phyloP scores from a whole-genome alignment of 2,888 invertebrate species.

The Hololepta plana region DNA sequence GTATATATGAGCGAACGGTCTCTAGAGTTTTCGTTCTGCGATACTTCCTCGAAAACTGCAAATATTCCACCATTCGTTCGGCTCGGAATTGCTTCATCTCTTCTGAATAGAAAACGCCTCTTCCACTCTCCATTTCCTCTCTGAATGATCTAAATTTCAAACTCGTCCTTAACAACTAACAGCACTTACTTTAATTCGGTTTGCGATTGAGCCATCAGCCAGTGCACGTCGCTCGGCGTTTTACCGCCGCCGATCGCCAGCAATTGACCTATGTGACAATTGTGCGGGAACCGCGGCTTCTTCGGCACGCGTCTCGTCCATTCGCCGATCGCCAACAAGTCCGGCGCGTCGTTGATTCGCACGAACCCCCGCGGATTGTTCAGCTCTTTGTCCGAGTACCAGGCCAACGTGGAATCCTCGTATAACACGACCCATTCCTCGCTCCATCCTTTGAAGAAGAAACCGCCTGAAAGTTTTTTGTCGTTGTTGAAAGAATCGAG shows the following conservation, averaged over 20 bases:
- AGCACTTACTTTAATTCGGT: conserved; percentile 60
- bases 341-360: conserved; percentile 60
- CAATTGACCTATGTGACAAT: conserved; percentile 52
- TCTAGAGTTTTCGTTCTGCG: too few species aligned
- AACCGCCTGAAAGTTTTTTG: conserved; percentile 55
- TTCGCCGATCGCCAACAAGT: conserved; percentile 62
- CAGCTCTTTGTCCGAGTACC: conserved; percentile 51
- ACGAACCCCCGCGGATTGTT: conserved; percentile 27
- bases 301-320: conserved; percentile 65
- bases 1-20: too few species aligned
- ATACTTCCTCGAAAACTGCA: too few species aligned
- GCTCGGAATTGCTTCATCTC: too few species aligned
- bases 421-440: conserved; percentile 73
- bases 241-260: conserved; percentile 47
- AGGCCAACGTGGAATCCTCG: conserved; percentile 74
- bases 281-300: conserved; percentile 47
- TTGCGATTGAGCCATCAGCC: conserved; percentile 65
- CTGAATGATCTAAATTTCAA: too few species aligned
- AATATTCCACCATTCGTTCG: too few species aligned
- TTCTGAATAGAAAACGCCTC: too few species aligned
- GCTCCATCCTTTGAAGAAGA: conserved; percentile 65
- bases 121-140: too few species aligned
- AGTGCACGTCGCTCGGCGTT: conserved; percentile 49
- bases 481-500: conserved; percentile 5
- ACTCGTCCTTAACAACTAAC: too few species aligned